Evolutionary conservation across 2,797 vertebrate genomes (phyloP).

Genomic region (Buceros bicornis): DNA sequence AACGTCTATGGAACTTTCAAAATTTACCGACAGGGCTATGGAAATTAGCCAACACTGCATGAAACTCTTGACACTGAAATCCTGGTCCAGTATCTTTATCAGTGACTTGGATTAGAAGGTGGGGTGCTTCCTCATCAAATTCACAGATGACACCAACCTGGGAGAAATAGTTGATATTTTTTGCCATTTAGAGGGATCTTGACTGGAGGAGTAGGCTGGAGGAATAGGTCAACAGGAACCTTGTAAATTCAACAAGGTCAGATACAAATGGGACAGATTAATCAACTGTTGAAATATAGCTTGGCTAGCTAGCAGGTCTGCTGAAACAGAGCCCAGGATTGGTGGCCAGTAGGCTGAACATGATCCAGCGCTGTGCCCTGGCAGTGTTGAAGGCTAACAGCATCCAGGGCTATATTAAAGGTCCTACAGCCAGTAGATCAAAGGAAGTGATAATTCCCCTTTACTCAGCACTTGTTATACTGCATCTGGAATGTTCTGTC

Average conservation of each 20-base stretch:
- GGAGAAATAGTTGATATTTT: background rate
- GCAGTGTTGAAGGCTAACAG: background rate
- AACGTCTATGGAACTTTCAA: background rate
- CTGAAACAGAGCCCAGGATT: background rate
- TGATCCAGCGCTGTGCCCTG: background rate
- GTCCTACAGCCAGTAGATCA: background rate
- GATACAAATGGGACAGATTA: background rate
- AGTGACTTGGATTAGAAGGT: background rate
- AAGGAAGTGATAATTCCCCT: background rate
- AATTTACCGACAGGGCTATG: background rate
- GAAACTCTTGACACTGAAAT: background rate
- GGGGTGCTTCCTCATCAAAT: background rate
- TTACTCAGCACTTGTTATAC: background rate
- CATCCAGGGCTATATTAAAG: background rate
- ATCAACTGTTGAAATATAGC: background rate
- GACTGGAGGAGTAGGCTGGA: background rate
- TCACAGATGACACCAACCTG: accelerated
- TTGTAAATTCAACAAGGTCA: background rate
- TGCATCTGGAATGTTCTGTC: background rate
- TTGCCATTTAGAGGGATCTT: background rate
- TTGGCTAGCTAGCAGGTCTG: background rate
- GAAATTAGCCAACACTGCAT: background rate
- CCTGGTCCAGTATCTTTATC: background rate
- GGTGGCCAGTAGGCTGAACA: background rate
- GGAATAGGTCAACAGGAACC: background rate